Conservation (phyloP, 1,140 invertebrate species). For the Portunus trituberculatus region DNA sequence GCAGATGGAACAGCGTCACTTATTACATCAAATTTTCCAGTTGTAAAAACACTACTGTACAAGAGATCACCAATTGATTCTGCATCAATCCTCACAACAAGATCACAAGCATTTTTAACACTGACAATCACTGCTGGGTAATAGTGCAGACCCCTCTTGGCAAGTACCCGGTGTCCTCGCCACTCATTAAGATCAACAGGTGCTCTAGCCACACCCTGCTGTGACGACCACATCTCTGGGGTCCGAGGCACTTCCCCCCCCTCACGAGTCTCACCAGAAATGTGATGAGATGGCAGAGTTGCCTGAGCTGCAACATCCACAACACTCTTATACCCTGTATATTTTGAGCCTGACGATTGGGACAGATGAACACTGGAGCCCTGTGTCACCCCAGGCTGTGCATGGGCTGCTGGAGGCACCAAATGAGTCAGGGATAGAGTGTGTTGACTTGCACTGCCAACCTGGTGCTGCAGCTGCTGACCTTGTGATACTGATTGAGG, state of each 20-base stretch:
- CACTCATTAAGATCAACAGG: slow-evolving; percentile 92
- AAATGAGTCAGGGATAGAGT: slow-evolving; percentile 61
- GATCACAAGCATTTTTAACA: slow-evolving; percentile 85
- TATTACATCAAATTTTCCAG: slow-evolving; percentile 92
- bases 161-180: slow-evolving; percentile 93
- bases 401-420: slow-evolving; percentile 69
- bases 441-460: slow-evolving; percentile 42
- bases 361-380: slow-evolving; percentile 44
- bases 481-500: slow-evolving; percentile 49
- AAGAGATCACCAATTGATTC: slow-evolving; percentile 84
- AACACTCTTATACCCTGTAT: slow-evolving; percentile 71
- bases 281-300: slow-evolving; percentile 68
- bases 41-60: slow-evolving; percentile 84
- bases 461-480: slow-evolving; percentile 62
- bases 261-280: slow-evolving; percentile 64
- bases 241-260: slow-evolving; percentile 66
- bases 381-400: slow-evolving; percentile 60
- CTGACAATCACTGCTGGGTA: slow-evolving; percentile 88
- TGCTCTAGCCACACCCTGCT: slow-evolving; percentile 78
- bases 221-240: slow-evolving; percentile 76
- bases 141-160: slow-evolving; percentile 90
- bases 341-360: slow-evolving; percentile 70
- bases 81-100: slow-evolving; percentile 88
- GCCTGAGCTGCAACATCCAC: slow-evolving; percentile 74
- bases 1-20: slow-evolving; percentile 94